Evolutionary conservation across 2,113 vertebrate genomes (phyloP), one percentile per base, ranked within the genome.

Genomic region (Hypanus sabinus): DNA sequence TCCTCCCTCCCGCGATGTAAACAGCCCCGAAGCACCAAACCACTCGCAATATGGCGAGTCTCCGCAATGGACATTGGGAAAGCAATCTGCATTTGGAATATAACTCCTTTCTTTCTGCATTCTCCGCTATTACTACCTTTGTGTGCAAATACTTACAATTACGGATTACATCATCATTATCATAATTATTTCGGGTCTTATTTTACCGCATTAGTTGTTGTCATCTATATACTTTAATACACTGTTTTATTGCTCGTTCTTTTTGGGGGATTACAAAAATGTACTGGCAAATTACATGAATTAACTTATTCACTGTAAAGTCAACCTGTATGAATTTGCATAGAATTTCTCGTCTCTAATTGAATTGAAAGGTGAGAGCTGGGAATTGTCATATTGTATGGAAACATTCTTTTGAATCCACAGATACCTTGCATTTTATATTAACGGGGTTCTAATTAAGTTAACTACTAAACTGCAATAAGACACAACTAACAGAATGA

Each of bases 21-120:
- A 90, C 85, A 90, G 85, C 85, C 85, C 85, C n/a, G 60, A 20
- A 68, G 85, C 85, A 18, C 85, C 85, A 90, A 62, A n/a, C 62
- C 77, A 94, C 38, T 94, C 94, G 94, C 97, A 97, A 98, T 97
- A 98, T 98, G 97, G 97, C 97, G 97, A 97, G 96, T 95, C 94
- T 95, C 95, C 96, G 96, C 97, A 97, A 96, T 96, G 97, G 95
- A 97, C 95, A 94, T 95, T 96, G 97, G 97, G 97, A 97, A 97
- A 96, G 95, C 96, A 95, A 96, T 90, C 85, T 65, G 85, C 60
- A 90, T 90, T 62, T 65, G 85, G 85, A 90, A 65, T 65, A 5
- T n/a, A 90, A 90, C 60, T 90, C 85, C 12, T 12, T 55, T 36
- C 76, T 79, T 36, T 68, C 60, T 33, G 27, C 83, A 87, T 27